Percentiles rank a stretch among this genome's conserved stretches.
These are phyloP conservation scores for Melolontha melolontha DNA, from an alignment of 2,888 invertebrate genomes.

Conservation along the genomic window DNA sequence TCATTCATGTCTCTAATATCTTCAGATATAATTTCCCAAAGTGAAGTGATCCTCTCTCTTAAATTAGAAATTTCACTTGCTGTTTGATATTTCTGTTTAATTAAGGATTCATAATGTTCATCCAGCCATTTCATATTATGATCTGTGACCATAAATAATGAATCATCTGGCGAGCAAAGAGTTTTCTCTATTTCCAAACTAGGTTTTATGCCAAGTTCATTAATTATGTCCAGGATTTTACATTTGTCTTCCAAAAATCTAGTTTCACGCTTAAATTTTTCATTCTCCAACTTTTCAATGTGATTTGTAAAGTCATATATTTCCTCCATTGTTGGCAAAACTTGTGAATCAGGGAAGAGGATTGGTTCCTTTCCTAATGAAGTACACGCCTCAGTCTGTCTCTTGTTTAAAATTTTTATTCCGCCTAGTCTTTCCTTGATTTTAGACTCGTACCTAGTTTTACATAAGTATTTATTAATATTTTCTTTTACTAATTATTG, in stretches of 20 bases:
- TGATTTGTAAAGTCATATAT: conserved; percentile 71
- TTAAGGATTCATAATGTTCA: conserved; percentile 70
- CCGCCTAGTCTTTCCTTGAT: conserved; percentile 66
- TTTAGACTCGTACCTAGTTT: conserved; percentile 66
- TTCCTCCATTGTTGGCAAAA: conserved; percentile 72
- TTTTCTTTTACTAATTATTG: too few relatives aligned
- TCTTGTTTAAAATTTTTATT: conserved; percentile 66
- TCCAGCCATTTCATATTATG: conserved; percentile 74
- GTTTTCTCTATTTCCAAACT: conserved; percentile 62
- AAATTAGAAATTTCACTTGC: conserved; percentile 72
- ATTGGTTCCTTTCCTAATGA: conserved; percentile 69
- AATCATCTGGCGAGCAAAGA: conserved; percentile 63
- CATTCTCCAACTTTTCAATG: conserved; percentile 71
- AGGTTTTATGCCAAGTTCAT: conserved; percentile 63
- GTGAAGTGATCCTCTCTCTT: conserved; percentile 70
- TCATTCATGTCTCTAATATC: conserved; percentile 73
- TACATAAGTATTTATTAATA: neutral
- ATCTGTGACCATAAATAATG: conserved; percentile 70
- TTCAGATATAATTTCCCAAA: conserved; percentile 83
- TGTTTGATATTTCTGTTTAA: conserved; percentile 70
- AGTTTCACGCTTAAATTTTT: conserved; percentile 70
- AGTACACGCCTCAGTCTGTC: conserved; percentile 70
- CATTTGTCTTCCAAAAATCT: conserved; percentile 60
- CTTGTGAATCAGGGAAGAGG: conserved; percentile 66
- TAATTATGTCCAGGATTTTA: conserved; percentile 62